Evolutionary conservation across 1,140 invertebrate species (phyloP).

Genomic region (Eueides isabella): DNA sequence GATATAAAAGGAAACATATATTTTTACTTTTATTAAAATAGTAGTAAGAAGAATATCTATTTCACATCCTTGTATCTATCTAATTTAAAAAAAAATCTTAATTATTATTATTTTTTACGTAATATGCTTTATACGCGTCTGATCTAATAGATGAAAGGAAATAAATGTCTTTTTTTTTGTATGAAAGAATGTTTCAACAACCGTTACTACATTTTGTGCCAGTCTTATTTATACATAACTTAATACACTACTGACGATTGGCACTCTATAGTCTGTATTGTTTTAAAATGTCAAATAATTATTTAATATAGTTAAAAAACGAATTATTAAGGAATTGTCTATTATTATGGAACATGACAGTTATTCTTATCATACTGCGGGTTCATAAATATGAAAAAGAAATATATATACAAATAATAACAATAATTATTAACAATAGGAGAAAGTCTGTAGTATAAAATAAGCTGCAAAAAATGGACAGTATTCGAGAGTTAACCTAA

Average conservation of each 20-base stretch:
- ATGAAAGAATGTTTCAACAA: not conserved
- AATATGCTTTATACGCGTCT: not conserved
- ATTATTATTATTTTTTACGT: not conserved
- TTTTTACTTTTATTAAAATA: no score
- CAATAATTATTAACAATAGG: not conserved
- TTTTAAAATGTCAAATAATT: not conserved
- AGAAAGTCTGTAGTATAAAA: not conserved
- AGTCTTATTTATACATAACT: slow-evolving; percentile 12
- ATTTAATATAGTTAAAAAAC: not conserved
- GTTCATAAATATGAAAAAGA: not conserved
- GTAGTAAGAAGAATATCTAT: no score
- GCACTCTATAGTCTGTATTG: not conserved
- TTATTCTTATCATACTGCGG: not conserved
- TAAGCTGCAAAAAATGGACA: not conserved
- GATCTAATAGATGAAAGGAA: not conserved
- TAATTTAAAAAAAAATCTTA: not conserved
- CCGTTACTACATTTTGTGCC: slow-evolving; percentile 5
- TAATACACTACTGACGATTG: not conserved
- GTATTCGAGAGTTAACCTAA: slow-evolving; percentile 1
- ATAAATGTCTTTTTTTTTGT: not conserved
- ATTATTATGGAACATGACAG: not conserved
- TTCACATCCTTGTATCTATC: no score
- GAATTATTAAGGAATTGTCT: not conserved
- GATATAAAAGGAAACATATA: no score
- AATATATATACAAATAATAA: not conserved